Conservation (phyloP, 2,888 invertebrate species). For the Mythimna vitellina region DNA sequence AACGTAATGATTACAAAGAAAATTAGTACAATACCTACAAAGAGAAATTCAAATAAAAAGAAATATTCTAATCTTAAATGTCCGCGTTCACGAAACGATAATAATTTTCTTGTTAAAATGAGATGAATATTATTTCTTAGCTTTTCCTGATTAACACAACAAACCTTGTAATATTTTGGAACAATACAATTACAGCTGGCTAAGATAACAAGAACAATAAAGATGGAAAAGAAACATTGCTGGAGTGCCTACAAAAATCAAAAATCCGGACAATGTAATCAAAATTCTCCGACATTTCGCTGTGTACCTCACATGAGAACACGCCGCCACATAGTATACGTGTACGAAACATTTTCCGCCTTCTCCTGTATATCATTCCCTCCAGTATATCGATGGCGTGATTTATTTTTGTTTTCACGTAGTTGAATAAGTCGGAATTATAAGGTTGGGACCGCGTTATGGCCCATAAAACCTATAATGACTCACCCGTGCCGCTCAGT, state of each 20-base stretch:
- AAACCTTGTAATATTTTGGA: slow-evolving; percentile 36
- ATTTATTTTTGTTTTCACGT: slow-evolving; percentile 82
- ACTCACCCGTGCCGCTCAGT: slow-evolving; percentile 67
- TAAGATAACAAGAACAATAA: slow-evolving; percentile 37
- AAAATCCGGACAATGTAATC: slow-evolving; percentile 41
- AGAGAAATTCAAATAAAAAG: slow-evolving; percentile 43
- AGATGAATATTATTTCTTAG: slow-evolving; percentile 30
- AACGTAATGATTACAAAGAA: slow-evolving; percentile 59
- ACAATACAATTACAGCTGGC: slow-evolving; percentile 26
- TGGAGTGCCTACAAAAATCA: slow-evolving; percentile 39
- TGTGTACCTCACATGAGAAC: slow-evolving; percentile 29
- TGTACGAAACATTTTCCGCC: slow-evolving; percentile 58
- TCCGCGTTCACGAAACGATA: slow-evolving; percentile 26
- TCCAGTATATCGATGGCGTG: slow-evolving; percentile 73
- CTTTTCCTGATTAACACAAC: slow-evolving; percentile 46
- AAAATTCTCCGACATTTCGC: slow-evolving; percentile 40
- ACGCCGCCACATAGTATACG: slow-evolving; percentile 43
- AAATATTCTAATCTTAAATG: slow-evolving; percentile 48
- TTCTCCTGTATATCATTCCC: slow-evolving; percentile 60
- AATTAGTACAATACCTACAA: slow-evolving; percentile 56
- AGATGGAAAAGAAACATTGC: slow-evolving; percentile 27
- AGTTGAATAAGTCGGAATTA: slow-evolving; percentile 77
- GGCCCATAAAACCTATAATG: slow-evolving; percentile 79
- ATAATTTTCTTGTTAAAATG: slow-evolving; percentile 41
- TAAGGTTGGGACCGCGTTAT: slow-evolving; percentile 79